Evolutionary conservation across 2,797 vertebrate genomes (phyloP), one percentile per base, ranked within the genome.

Genomic region (Cossypha caffra): DNA sequence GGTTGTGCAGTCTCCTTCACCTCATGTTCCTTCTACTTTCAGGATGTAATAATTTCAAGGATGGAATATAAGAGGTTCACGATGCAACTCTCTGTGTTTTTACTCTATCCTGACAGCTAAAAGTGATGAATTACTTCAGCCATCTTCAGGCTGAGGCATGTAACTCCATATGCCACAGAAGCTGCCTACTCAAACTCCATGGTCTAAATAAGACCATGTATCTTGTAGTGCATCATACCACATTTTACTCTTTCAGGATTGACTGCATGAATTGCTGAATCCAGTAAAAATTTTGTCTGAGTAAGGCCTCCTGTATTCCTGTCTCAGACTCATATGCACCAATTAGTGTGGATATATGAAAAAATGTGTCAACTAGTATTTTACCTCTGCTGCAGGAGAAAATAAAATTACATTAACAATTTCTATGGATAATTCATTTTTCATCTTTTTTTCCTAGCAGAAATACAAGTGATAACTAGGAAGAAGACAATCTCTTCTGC

Each of bases 351-450:
- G 16, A 21, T 75, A 57, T 61, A 42, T 1, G 2, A 87, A 85
- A 86, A 82, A 62, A 35, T 35, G 9, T 68, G 55, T 31, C 1
- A 5, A 38, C 26, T 78, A 55, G 10, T 59, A 50, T 85, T 84
- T 90, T 89, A 62, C 18, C 5, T 19, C 16, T 57, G 5, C 17
- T 62, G 35, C 57, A 91, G 35, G 7, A 92, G 38, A 59, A 87
- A 82, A 16, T 0, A 43, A 79, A 82, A 81, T 63, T 67, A 26
- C 26, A 58, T 73, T 61, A 82, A 51, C 9, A 77, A 47, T 47
- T 95, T 92, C 24, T 64, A n/a, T 45, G 21, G 75, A 68, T 87
- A 94, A 74, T 89, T 76, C 6, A 77, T 94, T 93, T 82, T 92
- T 89, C 14, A 43, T 42, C 48, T 67, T 69, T 50, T 52, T 87